Evolutionary conservation across 2,113 vertebrate genomes (phyloP), one percentile per base, ranked within the genome.

Genomic region (Catharus fuscescens): DNA sequence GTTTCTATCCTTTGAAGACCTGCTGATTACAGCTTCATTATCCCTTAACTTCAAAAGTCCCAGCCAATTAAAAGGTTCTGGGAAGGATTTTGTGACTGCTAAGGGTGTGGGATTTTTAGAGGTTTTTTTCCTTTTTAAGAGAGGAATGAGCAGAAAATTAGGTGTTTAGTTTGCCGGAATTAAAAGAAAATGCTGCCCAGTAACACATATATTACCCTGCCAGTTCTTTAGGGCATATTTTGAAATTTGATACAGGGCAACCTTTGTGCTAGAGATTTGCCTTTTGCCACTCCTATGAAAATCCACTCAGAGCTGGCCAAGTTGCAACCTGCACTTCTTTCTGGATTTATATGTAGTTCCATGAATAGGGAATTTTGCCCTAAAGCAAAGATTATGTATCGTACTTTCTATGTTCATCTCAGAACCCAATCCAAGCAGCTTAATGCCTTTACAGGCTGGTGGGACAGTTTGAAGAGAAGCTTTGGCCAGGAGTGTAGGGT

Each of bases 161-260:
- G 45, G 32, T 88, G 90, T 73, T 95, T 82, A 8, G 26, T 80
- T 95, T 90, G 79, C 38, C 42, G 66, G 83, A 92, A 90, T 77
- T 62, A 87, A 88, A 92, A 92, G 24, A 77, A 95, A 93, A 80
- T 59, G 26, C 16, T 95, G 6, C 59, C 82, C 60, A 25, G 54
- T 93, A 88, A 95, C 54, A 72, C 45, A 29, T 81, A 28, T 66
- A 54, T 50, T 73, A 38, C 50, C 40, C 34, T 85, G 84, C 77
- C 94, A 79, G 21, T 87, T 90, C 95, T 92, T 88, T 62, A 95
- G 93, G 94, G 95, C 79, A 92, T 86, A 88, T 95, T 95, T 96
- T 94, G 92, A 91, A 91, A 94, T 92, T 66, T 95, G 96, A 95
- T 96, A 90, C 38, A 92, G 91, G 85, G 62, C 87, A 94, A 90